Evolutionary conservation across 2,888 invertebrate species (phyloP), one percentile per base, ranked within the genome.

Genomic region (Elmis aenea): DNA sequence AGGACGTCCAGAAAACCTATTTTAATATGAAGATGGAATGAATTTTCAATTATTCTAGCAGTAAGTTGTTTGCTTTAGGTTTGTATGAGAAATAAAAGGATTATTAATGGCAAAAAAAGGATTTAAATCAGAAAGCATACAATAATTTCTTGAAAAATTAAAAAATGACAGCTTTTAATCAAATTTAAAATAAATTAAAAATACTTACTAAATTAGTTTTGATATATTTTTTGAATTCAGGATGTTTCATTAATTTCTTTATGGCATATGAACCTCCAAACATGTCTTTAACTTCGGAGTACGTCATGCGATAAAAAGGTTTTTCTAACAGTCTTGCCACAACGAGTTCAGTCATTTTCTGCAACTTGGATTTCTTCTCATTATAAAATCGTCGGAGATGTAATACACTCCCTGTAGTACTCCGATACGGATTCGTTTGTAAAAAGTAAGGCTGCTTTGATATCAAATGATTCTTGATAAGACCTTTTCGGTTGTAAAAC

Each of bases 361-460:
- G 64, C 24, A 72, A 66, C 50, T 73, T 74, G 5, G 76, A 71
- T 53, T 75, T 75, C 12, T 72, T 68, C 42, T 74, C 71, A 1
- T 69, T 67, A 55, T 71, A 80, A 60, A 84, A 88, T 28, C 79
- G 68, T 1, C 75, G 70, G 30, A 85, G 58, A 50, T 79, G 80
- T n/a, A 83, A 55, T 25, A 83, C 57, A 35, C 70, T 71, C 0
- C 72, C 71, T 18, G 62, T 64, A 27, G 67, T 63, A 42, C 54
- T 57, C 27, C 61, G 62, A 21, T 70, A 64, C 22, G 68, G 64
- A 1, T 63, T 62, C 1, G 66, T 66, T 51, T 72, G 73, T 42
- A 76, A 70, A 47, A 70, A 70, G 55, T 75, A 76, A 13, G 64
- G 52, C 65, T 86, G 85, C 49, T 79, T 77, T 0, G 69, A 71